A percentile compares a stretch with the other conserved stretches of the same genome.
Conservation (phyloP, 2,888 invertebrate species). For the Cotesia congregata region DNA sequence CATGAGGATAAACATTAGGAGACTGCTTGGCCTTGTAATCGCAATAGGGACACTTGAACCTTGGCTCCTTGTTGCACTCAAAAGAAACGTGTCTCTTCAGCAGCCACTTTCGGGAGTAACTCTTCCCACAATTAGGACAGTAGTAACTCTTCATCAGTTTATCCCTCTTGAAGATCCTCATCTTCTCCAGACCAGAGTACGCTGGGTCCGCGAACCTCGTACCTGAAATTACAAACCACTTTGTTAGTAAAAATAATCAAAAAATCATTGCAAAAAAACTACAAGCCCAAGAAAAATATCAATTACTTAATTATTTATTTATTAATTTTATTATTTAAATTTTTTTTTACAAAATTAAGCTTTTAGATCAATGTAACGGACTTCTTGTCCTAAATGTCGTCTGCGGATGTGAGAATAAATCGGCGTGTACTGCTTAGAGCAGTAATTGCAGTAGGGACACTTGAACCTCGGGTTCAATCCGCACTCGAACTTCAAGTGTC, state of each 20-base stretch:
- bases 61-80: background rate
- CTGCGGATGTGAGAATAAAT: constrained; percentile 60
- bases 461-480: constrained; percentile 61
- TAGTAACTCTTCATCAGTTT: background rate
- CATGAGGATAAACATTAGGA: background rate
- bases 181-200: no score
- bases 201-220: no score
- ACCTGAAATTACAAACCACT: no score
- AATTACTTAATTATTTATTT: background rate
- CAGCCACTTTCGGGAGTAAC: background rate
- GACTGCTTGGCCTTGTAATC: background rate
- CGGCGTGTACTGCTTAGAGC: constrained; percentile 59
- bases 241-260: no score
- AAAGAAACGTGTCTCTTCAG: background rate
- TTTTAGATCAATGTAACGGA: background rate
- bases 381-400: constrained; percentile 49
- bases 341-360: background rate
- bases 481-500: constrained; percentile 55
- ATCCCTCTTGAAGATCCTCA: no score
- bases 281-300: no score
- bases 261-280: no score
- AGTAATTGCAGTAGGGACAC: constrained; percentile 61
- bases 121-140: background rate
- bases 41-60: background rate
- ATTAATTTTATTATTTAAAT: background rate